phyloP scores from a whole-genome alignment of 2,888 invertebrate genomes.

The Caenorhabditis sp. region DNA sequence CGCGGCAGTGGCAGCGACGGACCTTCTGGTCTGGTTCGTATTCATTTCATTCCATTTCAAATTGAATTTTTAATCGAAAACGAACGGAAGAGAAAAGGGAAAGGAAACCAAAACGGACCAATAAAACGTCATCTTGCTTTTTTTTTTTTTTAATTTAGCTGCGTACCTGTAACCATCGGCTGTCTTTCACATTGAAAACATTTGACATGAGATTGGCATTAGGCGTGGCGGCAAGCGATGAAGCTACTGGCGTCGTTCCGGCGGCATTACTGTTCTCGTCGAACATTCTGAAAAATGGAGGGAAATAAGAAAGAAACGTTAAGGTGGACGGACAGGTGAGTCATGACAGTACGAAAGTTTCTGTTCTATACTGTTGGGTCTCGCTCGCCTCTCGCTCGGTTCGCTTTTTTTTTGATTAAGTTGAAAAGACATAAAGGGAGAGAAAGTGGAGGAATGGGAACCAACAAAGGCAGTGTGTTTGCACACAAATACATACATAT shows the following conservation, averaged over 20 bases:
- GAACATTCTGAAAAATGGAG: conserved; percentile 71
- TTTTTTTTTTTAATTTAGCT: background rate
- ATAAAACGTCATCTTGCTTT: background rate
- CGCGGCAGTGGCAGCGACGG: no score
- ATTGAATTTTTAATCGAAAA: conserved; percentile 32
- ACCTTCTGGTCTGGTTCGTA: conserved; percentile 1
- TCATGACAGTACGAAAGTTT: conserved; percentile 43
- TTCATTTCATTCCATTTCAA: conserved; percentile 31
- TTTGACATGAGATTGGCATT: conserved; percentile 85
- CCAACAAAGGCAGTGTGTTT: background rate
- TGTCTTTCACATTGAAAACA: conserved; percentile 98
- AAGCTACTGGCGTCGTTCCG: conserved; percentile 70
- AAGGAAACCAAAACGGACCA: background rate
- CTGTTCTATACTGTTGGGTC: background rate
- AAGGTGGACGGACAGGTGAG: conserved; percentile 16
- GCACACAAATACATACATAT: conserved; percentile 3
- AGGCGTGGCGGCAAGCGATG: conserved; percentile 69
- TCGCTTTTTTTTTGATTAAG: background rate
- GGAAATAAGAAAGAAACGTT: background rate
- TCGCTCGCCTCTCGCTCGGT: background rate
- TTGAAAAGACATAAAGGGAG: background rate
- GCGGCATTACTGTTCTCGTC: conserved; percentile 81
- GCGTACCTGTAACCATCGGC: conserved; percentile 94
- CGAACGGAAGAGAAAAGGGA: background rate
- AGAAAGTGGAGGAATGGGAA: background rate